Evolutionary conservation across 2,113 vertebrate species (phyloP).

Genomic region (Cephalopholis sonnerati): DNA sequence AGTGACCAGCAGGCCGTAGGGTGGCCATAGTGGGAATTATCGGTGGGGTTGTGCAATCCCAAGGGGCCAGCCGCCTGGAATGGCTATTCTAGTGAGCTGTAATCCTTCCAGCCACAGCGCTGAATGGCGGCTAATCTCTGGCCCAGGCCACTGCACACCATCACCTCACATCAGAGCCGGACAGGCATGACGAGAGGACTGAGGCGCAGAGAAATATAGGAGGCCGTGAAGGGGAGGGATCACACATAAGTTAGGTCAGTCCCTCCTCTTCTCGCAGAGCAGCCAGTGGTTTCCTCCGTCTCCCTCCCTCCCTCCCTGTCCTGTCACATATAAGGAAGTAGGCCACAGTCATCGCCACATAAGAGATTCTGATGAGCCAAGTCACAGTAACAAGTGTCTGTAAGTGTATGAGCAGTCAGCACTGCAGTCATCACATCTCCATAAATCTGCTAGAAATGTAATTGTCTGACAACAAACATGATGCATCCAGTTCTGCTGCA

Average conservation of each 20-base stretch:
- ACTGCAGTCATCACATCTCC: constrained; percentile 36
- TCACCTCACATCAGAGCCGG: constrained; percentile 70
- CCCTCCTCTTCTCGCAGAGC: background rate
- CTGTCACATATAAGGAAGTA: constrained; percentile 25
- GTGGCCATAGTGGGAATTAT: constrained; percentile 55
- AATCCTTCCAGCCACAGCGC: constrained; percentile 68
- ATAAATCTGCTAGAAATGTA: constrained; percentile 45
- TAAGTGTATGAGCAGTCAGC: constrained; percentile 36
- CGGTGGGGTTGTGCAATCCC: constrained; percentile 64
- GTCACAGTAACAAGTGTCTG: constrained; percentile 52
- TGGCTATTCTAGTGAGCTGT: constrained; percentile 69
- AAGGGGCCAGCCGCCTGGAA: constrained; percentile 43
- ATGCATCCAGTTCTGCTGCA: constrained; percentile 47
- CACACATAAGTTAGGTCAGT: constrained; percentile 35
- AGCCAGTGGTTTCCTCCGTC: background rate
- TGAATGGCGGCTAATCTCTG: constrained; percentile 78
- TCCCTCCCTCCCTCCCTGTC: background rate
- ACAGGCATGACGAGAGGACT: constrained; percentile 55
- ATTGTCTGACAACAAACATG: constrained; percentile 67
- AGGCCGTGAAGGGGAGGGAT: constrained; percentile 18
- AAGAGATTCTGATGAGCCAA: constrained; percentile 39
- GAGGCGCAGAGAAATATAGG: constrained; percentile 38
- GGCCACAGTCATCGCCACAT: constrained; percentile 24
- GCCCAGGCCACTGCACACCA: constrained; percentile 66
- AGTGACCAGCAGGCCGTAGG: constrained; percentile 31